These are phyloP conservation scores for Crocallis elinguaria DNA, from an alignment of 2,888 invertebrate genomes.

Conservation along the genomic window DNA sequence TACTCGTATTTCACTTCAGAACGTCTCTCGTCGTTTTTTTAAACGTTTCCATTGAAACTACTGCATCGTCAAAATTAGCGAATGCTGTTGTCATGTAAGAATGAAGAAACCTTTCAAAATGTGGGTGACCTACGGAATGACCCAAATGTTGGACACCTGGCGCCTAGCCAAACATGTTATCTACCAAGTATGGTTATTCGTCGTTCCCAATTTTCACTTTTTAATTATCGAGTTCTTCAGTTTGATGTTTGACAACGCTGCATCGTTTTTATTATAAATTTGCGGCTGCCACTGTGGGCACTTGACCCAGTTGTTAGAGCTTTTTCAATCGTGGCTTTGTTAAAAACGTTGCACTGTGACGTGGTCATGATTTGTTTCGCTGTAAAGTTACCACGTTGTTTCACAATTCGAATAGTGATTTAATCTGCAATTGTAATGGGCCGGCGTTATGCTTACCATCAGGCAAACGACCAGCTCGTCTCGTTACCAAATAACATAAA, in stretches of 20 bases:
- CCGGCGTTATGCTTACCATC: too few relatives aligned
- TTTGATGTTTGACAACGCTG: slow-evolving; percentile 59
- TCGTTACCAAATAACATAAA: too few relatives aligned
- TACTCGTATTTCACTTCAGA: too few relatives aligned
- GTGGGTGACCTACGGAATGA: slow-evolving; percentile 61
- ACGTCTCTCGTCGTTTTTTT: too few relatives aligned
- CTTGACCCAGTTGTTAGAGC: slow-evolving; percentile 45
- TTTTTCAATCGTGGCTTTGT: slow-evolving; percentile 36
- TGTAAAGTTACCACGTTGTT: too few relatives aligned
- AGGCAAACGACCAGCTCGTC: too few relatives aligned
- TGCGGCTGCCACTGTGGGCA: slow-evolving; percentile 33
- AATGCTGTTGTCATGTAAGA: slow-evolving; percentile 1
- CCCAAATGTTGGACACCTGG: slow-evolving; percentile 70
- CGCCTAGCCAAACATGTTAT: slow-evolving; percentile 71
- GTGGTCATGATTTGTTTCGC: slow-evolving; percentile 15
- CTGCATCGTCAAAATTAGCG: slow-evolving; percentile 18
- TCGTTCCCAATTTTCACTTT: slow-evolving; percentile 74
- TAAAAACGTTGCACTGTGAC: slow-evolving; percentile 26
- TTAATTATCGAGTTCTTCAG: slow-evolving; percentile 75
- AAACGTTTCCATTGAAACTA: not conserved
- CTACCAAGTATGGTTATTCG: slow-evolving; percentile 65
- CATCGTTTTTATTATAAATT: slow-evolving; percentile 44
- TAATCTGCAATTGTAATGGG: too few relatives aligned
- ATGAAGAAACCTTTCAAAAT: slow-evolving; percentile 41
- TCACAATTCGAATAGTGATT: too few relatives aligned